Evolutionary conservation across 1,140 invertebrate genomes (phyloP).

Genomic region (Pseudachorutes palmiensis): DNA sequence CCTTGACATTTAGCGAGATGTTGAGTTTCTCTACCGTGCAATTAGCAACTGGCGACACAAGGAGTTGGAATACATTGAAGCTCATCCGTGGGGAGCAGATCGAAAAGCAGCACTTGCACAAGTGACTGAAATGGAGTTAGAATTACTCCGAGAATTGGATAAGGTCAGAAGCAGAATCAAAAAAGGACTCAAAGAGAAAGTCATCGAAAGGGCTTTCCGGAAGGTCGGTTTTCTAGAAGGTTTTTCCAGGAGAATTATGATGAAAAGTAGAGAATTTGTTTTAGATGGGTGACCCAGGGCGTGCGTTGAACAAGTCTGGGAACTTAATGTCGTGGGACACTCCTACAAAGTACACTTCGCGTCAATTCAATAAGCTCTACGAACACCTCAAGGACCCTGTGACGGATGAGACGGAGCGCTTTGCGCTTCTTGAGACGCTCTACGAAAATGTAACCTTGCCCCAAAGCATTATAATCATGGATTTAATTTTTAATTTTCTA

Average conservation of each 20-base stretch:
- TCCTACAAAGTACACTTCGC: constrained; percentile 7
- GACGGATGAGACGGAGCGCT: neutral
- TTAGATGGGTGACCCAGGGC: constrained; percentile 32
- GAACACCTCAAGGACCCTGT: constrained; percentile 13
- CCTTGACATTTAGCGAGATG: constrained; percentile 21
- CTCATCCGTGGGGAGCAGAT: constrained; percentile 35
- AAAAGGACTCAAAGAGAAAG: constrained; percentile 8
- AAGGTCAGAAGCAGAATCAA: constrained; percentile 25
- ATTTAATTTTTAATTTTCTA: neutral
- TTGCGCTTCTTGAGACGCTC: constrained; percentile 19
- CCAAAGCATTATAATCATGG: neutral
- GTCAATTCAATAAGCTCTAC: constrained; percentile 22
- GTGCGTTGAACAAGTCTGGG: constrained; percentile 29
- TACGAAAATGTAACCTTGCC: neutral
- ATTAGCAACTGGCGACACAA: constrained; percentile 33
- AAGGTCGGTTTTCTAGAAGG: constrained; percentile 13
- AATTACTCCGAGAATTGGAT: constrained; percentile 32
- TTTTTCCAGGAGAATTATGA: neutral
- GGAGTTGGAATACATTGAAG: constrained; percentile 27
- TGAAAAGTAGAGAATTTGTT: neutral
- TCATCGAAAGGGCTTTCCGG: constrained; percentile 20
- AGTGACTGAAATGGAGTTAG: constrained; percentile 31
- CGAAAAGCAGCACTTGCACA: constrained; percentile 32
- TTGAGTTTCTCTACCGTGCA: constrained; percentile 35
- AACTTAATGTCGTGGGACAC: constrained; percentile 28